phyloP scores from a whole-genome alignment of 2,797 vertebrate species.

The Heteromormyrus szaboi region DNA sequence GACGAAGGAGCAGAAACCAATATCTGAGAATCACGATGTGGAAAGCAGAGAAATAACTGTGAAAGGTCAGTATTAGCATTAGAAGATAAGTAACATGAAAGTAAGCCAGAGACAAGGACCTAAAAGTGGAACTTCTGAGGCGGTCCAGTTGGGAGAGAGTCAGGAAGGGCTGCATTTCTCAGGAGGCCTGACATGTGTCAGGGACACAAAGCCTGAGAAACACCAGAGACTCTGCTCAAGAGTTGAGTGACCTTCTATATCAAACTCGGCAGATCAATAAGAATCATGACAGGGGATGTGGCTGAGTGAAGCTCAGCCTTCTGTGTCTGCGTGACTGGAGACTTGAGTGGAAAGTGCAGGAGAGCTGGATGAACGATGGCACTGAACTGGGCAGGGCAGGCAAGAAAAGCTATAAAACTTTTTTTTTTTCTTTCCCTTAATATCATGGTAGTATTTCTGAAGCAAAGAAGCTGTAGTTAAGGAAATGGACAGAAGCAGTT shows the following conservation, averaged over 20 bases:
- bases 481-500: background rate
- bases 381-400: background rate
- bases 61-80: constrained; percentile 14
- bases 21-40: background rate
- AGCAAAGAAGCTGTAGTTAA: background rate
- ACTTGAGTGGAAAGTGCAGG: background rate
- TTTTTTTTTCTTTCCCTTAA: background rate
- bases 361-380: background rate
- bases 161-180: background rate
- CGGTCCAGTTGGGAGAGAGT: background rate
- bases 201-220: background rate
- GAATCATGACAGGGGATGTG: background rate
- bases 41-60: constrained; percentile 4
- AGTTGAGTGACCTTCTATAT: constrained; percentile 1
- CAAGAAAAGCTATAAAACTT: background rate
- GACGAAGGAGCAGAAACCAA: background rate
- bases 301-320: background rate
- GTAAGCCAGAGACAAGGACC: background rate
- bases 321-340: background rate
- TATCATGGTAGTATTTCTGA: background rate
- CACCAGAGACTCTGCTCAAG: background rate
- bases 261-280: background rate
- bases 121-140: constrained; percentile 1
- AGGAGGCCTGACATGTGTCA: background rate
- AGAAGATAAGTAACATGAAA: background rate